Percentiles rank a stretch among this genome's conserved stretches.
phyloP scores from a whole-genome alignment of 2,888 invertebrate genomes.

The Thymelicus lineola region DNA sequence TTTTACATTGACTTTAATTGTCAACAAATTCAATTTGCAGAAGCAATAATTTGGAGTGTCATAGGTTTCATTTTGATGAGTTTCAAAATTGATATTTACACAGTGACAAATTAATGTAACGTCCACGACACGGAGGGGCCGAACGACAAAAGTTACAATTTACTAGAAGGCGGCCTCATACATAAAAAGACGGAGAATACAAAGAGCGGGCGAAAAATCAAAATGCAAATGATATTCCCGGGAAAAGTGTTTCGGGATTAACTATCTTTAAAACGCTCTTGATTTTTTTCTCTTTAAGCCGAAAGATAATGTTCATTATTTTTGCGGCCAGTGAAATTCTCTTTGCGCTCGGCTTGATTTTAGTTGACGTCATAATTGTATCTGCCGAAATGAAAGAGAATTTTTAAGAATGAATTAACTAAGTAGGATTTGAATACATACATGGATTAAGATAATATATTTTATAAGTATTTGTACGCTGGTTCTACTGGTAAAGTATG shows the following conservation, averaged over 20 bases:
- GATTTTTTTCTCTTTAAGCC: constrained; percentile 18
- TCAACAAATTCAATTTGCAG: too few relatives aligned
- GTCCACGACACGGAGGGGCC: background rate
- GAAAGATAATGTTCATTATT: constrained; percentile 16
- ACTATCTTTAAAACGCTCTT: constrained; percentile 16
- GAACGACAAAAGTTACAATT: background rate
- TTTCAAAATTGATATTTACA: background rate
- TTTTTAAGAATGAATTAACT: background rate
- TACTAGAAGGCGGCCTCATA: constrained; percentile 2
- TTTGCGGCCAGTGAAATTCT: constrained; percentile 10
- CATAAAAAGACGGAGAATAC: constrained; percentile 6
- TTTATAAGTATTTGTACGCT: too few relatives aligned
- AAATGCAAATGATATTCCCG: constrained; percentile 19
- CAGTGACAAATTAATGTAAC: background rate
- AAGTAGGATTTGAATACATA: background rate
- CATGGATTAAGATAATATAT: too few relatives aligned
- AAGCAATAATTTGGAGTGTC: too few relatives aligned
- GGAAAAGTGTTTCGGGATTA: constrained; percentile 15
- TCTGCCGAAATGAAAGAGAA: background rate
- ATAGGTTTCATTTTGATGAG: background rate
- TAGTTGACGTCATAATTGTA: constrained; percentile 5
- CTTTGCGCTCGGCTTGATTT: constrained; percentile 8
- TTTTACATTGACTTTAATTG: too few relatives aligned
- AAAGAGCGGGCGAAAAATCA: constrained; percentile 11
- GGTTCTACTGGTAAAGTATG: too few relatives aligned